Evolutionary conservation across 1,140 invertebrate genomes (phyloP).

Genomic region (Triops longicaudatus): DNA sequence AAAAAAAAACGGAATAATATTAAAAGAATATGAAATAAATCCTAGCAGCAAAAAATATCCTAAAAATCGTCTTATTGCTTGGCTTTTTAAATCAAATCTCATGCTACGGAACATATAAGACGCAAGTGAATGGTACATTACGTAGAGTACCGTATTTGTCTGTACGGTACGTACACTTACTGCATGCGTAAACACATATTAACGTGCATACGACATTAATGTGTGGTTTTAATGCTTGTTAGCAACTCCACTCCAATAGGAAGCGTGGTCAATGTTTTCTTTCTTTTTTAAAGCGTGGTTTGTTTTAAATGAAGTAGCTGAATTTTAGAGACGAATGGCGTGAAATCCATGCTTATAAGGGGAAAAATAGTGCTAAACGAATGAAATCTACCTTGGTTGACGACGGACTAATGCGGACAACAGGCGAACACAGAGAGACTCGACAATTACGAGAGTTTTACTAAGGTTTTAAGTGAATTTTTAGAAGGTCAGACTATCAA

Average conservation of each 20-base stretch:
- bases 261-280: no score
- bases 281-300: no score
- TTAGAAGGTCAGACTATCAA: background rate
- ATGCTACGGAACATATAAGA: background rate
- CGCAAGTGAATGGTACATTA: no score
- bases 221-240: no score
- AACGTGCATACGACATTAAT: no score
- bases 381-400: constrained; percentile 12
- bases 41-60: background rate
- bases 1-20: constrained; percentile 20
- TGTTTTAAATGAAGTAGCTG: no score
- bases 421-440: constrained; percentile 10
- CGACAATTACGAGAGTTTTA: constrained; percentile 7
- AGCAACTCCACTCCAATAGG: no score
- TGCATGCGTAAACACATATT: no score
- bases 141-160: no score
- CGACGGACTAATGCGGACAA: constrained; percentile 5
- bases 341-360: background rate
- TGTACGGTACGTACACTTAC: no score
- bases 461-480: background rate
- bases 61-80: background rate
- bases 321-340: background rate
- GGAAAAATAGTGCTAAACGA: background rate
- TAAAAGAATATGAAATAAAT: constrained; percentile 11
- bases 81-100: background rate